A percentile compares a stretch with the other conserved stretches of the same genome.
Evolutionary conservation across 2,888 invertebrate species (phyloP).

Genomic region (Drosophila macrothrix): DNA sequence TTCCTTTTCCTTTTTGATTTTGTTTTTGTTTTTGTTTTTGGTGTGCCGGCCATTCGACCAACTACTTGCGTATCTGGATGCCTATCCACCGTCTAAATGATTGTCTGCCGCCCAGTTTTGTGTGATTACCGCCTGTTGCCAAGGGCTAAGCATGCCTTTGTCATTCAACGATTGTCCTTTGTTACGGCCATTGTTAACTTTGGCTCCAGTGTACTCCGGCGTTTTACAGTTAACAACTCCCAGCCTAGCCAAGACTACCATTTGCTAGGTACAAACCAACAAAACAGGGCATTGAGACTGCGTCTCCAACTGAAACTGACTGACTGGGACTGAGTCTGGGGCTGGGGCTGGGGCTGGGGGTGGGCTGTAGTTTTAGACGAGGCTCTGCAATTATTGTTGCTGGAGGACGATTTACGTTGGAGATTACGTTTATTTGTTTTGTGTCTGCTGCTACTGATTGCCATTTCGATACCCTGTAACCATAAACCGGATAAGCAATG

Average conservation of each 20-base stretch:
- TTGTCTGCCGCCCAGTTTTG: constrained; percentile 52
- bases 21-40: neutral
- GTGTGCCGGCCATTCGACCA: constrained; percentile 15
- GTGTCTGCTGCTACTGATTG: constrained; percentile 22
- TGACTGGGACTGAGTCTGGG: constrained; percentile 2
- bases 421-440: constrained; percentile 62
- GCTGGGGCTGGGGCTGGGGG: neutral
- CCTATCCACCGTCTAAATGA: constrained; percentile 32
- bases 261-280: constrained; percentile 4
- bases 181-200: constrained; percentile 69
- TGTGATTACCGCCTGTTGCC: constrained; percentile 80
- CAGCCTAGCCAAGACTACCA: constrained; percentile 10
- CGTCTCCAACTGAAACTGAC: neutral
- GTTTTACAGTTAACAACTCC: constrained; percentile 40
- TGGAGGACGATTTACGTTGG: constrained; percentile 63
- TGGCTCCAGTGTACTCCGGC: constrained; percentile 9
- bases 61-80: constrained; percentile 39
- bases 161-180: constrained; percentile 80
- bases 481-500: neutral
- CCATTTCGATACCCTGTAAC: constrained; percentile 7
- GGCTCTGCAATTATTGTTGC: constrained; percentile 69
- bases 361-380: constrained; percentile 19
- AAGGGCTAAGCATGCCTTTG: constrained; percentile 79
- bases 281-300: neutral
- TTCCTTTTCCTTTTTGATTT: neutral